Conservation (phyloP, 2,888 invertebrate species). For the Acleris emargana region DNA sequence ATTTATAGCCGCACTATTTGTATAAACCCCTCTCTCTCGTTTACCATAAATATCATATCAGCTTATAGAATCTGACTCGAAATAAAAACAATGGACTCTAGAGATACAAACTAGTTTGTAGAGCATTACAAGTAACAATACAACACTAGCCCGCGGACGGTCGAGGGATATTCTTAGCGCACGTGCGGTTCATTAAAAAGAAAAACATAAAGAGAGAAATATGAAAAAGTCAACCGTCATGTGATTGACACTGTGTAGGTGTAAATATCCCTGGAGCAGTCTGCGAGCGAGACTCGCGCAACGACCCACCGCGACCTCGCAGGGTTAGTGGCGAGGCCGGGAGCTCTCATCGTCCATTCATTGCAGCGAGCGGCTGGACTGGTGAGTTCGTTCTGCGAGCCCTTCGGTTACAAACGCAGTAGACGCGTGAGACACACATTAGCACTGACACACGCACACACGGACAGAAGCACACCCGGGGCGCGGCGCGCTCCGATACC, state of each 20-base stretch:
- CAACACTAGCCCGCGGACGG: not conserved
- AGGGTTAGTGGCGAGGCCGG: not conserved
- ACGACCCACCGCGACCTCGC: not conserved
- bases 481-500: conserved; percentile 31
- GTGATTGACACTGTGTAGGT: no score
- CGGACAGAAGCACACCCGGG: conserved; percentile 38
- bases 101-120: conserved; percentile 29
- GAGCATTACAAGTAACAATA: conserved; percentile 3
- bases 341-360: not conserved
- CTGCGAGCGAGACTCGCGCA: not conserved
- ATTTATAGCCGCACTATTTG: conserved; percentile 33
- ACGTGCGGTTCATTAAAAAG: no score
- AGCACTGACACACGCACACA: conserved; percentile 44
- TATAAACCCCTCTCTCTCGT: conserved; percentile 16
- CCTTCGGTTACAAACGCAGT: not conserved
- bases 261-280: no score
- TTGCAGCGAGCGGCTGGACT: not conserved
- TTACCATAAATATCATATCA: conserved; percentile 30
- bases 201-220: no score
- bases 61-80: conserved; percentile 33
- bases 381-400: not conserved
- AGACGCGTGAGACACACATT: conserved; percentile 37
- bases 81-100: conserved; percentile 30
- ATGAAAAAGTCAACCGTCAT: no score
- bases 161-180: no score